Evolutionary conservation across 2,113 vertebrate genomes (phyloP).

Genomic region (Cygnus buccinator): DNA sequence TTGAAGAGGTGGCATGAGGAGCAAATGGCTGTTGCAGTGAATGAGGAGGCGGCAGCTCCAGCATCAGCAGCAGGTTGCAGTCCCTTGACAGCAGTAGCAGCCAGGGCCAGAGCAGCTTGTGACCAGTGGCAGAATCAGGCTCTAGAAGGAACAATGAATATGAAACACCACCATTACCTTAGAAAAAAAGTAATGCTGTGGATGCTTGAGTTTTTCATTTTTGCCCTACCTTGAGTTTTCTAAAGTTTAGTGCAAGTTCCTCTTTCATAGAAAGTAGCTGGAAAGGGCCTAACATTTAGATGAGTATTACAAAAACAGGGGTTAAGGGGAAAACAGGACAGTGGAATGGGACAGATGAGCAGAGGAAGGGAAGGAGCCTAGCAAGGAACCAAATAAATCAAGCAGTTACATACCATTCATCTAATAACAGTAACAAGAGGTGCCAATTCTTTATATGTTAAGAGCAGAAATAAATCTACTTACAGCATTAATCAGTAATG

Average conservation of each 20-base stretch:
- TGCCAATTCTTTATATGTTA: neutral
- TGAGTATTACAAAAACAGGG: neutral
- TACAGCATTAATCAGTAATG: conserved; percentile 6
- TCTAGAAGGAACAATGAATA: neutral
- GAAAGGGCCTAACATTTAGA: neutral
- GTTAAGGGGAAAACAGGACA: neutral
- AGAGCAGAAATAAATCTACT: conserved; percentile 23
- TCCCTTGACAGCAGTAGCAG: neutral
- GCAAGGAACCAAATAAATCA: neutral
- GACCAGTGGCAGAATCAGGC: neutral
- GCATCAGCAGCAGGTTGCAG: neutral
- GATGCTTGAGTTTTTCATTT: neutral
- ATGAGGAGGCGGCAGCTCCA: neutral
- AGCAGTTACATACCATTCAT: neutral
- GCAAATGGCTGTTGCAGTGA: neutral
- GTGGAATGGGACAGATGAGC: neutral
- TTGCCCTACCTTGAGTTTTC: neutral
- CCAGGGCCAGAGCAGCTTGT: neutral
- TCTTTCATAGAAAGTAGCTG: neutral
- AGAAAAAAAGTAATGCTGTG: neutral
- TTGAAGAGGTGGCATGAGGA: neutral
- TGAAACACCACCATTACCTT: neutral
- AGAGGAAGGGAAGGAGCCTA: neutral
- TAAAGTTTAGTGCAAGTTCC: neutral
- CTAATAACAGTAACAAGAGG: neutral